Evolutionary conservation across 2,888 invertebrate species (phyloP).

Genomic region (Platerodrilus igneus): DNA sequence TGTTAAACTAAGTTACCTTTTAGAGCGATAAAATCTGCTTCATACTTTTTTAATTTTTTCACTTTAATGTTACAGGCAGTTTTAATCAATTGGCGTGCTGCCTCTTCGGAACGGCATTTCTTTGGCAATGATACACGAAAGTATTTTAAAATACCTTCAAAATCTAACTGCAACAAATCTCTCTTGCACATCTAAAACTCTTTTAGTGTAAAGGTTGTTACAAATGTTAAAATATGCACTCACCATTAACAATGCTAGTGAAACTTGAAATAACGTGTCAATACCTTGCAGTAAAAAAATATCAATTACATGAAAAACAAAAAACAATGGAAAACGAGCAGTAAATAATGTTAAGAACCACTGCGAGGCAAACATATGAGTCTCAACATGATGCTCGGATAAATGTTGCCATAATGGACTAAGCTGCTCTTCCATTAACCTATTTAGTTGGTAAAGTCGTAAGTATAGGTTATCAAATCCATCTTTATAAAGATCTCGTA

Average conservation of each 20-base stretch:
- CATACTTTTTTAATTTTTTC: slow-evolving; percentile 91
- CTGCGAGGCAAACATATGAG: slow-evolving; percentile 99
- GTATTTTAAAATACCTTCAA: slow-evolving; percentile 96
- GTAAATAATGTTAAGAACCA: slow-evolving; percentile 99
- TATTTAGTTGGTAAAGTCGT: slow-evolving; percentile 89
- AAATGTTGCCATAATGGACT: slow-evolving; percentile 79
- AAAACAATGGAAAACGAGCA: slow-evolving; percentile 93
- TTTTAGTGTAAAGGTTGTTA: too few relatives aligned
- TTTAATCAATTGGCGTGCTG: slow-evolving; percentile 84
- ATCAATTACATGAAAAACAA: slow-evolving; percentile 96
- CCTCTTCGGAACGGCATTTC: slow-evolving; percentile 87
- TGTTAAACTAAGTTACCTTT: slow-evolving; percentile 60
- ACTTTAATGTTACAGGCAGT: slow-evolving; percentile 88
- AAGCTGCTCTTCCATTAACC: slow-evolving; percentile 87
- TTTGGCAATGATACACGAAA: slow-evolving; percentile 96
- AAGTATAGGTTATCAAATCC: slow-evolving; percentile 95
- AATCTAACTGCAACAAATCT: slow-evolving; percentile 88
- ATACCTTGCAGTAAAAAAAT: slow-evolving; percentile 92
- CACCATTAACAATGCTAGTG: slow-evolving; percentile 86
- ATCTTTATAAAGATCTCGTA: slow-evolving; percentile 92
- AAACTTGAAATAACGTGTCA: slow-evolving; percentile 94
- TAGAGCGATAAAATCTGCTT: slow-evolving; percentile 77
- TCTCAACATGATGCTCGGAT: slow-evolving; percentile 78
- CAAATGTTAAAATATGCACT: slow-evolving; percentile 32
- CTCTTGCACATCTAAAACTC: slow-evolving; percentile 71